These are phyloP conservation scores for Epicauta chinensis DNA, from an alignment of 1,140 invertebrate genomes.

Conservation along the genomic window DNA sequence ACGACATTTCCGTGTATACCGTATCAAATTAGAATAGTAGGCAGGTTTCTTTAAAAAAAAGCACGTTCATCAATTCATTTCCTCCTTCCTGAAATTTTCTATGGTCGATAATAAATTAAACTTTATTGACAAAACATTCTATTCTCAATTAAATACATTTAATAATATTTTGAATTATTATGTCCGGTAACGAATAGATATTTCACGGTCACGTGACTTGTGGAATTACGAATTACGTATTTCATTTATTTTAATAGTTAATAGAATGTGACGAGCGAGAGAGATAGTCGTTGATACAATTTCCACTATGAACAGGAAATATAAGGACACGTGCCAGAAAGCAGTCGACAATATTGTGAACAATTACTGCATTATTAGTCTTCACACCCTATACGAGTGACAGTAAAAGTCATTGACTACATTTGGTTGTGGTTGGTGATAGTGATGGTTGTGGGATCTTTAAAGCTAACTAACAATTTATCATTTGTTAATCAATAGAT, in stretches of 20 bases:
- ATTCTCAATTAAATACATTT: constrained; percentile 25
- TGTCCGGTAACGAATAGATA: constrained; percentile 20
- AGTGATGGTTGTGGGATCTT: constrained; percentile 21
- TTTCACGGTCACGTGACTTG: constrained; percentile 23
- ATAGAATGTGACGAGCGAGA: no score
- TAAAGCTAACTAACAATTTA: constrained; percentile 13
- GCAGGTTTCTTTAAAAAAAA: no score
- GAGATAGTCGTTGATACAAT: no score
- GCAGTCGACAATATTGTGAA: constrained; percentile 14
- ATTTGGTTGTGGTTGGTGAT: no score
- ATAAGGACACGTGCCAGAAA: constrained; percentile 17
- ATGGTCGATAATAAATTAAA: constrained; percentile 2
- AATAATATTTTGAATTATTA: constrained; percentile 27
- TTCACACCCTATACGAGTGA: constrained; percentile 17
- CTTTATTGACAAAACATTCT: constrained; percentile 28
- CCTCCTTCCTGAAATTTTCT: no score
- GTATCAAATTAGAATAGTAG: no score
- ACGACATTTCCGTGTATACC: no score
- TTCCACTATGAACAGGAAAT: constrained; percentile 17
- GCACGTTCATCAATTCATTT: no score
- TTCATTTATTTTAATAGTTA: constrained; percentile 2
- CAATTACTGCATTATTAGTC: constrained; percentile 24
- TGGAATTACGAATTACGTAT: constrained; percentile 18
- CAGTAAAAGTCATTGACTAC: no score
- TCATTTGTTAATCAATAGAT: constrained; percentile 26